Evolutionary conservation across 2,797 vertebrate genomes (phyloP).

Genomic region (Protonibea diacanthus): DNA sequence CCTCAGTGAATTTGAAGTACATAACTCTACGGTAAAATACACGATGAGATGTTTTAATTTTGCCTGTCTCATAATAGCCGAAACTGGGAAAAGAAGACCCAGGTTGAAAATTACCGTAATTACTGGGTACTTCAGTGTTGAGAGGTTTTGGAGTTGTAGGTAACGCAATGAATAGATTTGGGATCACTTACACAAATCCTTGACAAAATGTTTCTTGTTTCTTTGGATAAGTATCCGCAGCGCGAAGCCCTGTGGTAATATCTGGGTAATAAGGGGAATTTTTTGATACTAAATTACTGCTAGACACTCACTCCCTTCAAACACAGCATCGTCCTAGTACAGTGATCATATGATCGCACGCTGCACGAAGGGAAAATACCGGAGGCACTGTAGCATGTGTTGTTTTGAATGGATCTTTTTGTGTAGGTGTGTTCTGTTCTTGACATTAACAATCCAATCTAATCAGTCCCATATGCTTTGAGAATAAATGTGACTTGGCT

Average conservation of each 20-base stretch:
- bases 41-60: not conserved
- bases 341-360: conserved; percentile 29
- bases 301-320: conserved; percentile 18
- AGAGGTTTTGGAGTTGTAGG: not conserved
- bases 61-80: not conserved
- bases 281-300: conserved; percentile 36
- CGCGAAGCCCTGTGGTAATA: conserved; percentile 17
- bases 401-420: conserved; percentile 28
- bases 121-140: not conserved
- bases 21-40: conserved; percentile 3
- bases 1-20: conserved; percentile 1
- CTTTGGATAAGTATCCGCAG: conserved; percentile 18
- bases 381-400: conserved; percentile 10
- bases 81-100: not conserved
- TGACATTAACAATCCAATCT: conserved; percentile 26
- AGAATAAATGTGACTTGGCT: conserved; percentile 36
- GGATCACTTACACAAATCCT: conserved; percentile 22
- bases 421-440: conserved; percentile 34
- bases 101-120: conserved; percentile 23
- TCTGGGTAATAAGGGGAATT: conserved; percentile 18
- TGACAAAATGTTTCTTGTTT: conserved; percentile 22
- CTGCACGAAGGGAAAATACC: conserved; percentile 23
- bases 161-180: not conserved
- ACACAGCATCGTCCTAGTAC: conserved; percentile 41
- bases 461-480: conserved; percentile 35